These are phyloP conservation scores for Nematostella vectensis DNA, from an alignment of 92 coral and sea anemone species.

Conservation along the genomic window DNA sequence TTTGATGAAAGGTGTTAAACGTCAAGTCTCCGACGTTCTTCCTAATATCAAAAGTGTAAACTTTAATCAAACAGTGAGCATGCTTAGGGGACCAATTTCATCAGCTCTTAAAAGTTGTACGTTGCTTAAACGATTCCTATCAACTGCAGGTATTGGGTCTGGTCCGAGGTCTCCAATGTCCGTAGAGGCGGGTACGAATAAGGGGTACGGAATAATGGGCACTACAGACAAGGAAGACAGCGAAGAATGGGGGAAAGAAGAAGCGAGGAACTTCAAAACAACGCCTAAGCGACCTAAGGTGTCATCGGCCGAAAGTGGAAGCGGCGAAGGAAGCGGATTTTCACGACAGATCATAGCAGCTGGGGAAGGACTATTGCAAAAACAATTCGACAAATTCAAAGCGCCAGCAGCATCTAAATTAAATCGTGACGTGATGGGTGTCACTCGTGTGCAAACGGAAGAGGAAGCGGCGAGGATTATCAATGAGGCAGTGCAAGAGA, in stretches of 20 bases:
- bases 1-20: too few relatives aligned
- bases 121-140: too few relatives aligned
- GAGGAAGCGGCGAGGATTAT: slow-evolving; percentile 1
- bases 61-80: too few relatives aligned
- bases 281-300: neutral
- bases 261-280: slow-evolving; percentile 11
- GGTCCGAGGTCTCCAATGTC: neutral
- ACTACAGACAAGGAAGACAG: slow-evolving; percentile 36
- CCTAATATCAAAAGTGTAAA: too few relatives aligned
- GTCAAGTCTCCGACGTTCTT: too few relatives aligned
- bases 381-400: neutral
- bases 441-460: neutral
- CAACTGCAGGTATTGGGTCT: too few relatives aligned
- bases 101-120: too few relatives aligned
- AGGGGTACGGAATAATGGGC: slow-evolving; percentile 34
- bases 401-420: neutral
- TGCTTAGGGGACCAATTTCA: too few relatives aligned
- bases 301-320: neutral
- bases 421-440: neutral
- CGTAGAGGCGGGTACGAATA: slow-evolving; percentile 4
- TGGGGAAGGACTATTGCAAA: neutral
- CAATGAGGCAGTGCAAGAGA: slow-evolving; percentile 12
- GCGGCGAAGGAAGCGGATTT: slow-evolving; percentile 11
- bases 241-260: slow-evolving; percentile 30
- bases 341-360: neutral